Percentiles rank a stretch among this genome's conserved stretches.
Evolutionary conservation across 2,113 vertebrate species (phyloP).

Genomic region (Oxyruncus cristatus): DNA sequence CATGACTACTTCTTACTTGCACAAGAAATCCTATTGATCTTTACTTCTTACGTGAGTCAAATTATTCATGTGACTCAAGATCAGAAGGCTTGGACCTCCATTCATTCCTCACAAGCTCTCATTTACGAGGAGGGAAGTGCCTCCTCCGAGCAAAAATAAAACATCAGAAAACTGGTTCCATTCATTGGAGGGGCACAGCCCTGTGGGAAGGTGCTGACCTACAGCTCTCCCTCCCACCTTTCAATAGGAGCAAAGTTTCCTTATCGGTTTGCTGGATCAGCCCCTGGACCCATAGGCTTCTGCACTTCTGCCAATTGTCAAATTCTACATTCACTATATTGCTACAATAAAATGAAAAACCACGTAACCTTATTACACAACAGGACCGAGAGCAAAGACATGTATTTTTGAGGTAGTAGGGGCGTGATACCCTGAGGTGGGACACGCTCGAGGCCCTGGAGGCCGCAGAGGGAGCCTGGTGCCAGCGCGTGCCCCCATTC

Average conservation of each 20-base stretch:
- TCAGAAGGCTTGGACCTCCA: constrained; percentile 9
- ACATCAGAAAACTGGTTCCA: background rate
- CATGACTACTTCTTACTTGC: background rate
- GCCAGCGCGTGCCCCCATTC: background rate
- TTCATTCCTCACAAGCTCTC: background rate
- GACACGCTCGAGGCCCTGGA: background rate
- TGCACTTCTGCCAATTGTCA: background rate
- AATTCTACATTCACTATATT: fast-evolving
- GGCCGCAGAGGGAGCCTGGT: background rate
- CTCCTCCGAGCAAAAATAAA: background rate
- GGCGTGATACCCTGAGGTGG: background rate
- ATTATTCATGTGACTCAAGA: background rate
- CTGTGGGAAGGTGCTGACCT: constrained; percentile 13
- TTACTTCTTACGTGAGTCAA: background rate
- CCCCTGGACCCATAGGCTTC: background rate
- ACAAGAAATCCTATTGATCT: constrained; percentile 17
- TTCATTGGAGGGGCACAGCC: background rate
- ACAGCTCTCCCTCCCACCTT: background rate
- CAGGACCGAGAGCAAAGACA: background rate
- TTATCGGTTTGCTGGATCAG: background rate
- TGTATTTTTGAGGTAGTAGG: background rate
- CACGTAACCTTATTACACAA: fast-evolving
- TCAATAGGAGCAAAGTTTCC: background rate
- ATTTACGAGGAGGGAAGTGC: background rate
- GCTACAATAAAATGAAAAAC: fast-evolving